A percentile compares a stretch with the other conserved stretches of the same genome.
Conservation (phyloP, 2,113 vertebrate genomes). For the Pongo abelii region DNA sequence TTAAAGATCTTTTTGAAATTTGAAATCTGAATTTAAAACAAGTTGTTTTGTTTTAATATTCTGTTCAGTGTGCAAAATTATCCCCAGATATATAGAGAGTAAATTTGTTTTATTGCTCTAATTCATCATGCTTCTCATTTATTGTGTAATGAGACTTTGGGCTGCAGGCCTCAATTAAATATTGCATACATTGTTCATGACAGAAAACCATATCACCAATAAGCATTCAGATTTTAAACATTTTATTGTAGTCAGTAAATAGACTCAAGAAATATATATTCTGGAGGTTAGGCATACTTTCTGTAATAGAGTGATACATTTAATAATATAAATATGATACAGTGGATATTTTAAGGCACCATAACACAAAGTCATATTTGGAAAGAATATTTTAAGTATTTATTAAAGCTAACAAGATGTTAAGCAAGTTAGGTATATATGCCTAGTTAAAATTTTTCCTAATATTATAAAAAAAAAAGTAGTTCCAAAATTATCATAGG, state of each 20-base stretch:
- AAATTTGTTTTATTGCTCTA: background rate
- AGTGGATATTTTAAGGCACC: background rate
- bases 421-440: background rate
- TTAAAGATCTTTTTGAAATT: background rate
- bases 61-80: background rate
- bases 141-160: background rate
- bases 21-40: background rate
- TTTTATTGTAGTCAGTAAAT: background rate
- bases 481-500: background rate
- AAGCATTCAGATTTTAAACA: background rate
- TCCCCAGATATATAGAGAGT: background rate
- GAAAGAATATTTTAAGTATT: background rate
- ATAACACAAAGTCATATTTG: background rate
- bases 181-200: background rate
- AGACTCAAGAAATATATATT: background rate
- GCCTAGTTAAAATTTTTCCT: background rate
- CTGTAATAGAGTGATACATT: background rate
- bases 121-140: background rate
- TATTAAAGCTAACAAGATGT: background rate
- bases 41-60: background rate
- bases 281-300: background rate
- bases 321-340: background rate
- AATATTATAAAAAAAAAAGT: background rate
- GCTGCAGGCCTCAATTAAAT: background rate
- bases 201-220: background rate